Percentiles rank a stretch among this genome's conserved stretches.
These are phyloP conservation scores for Drosophila gaucha DNA, from an alignment of 2,888 invertebrate species.

Conservation along the genomic window DNA sequence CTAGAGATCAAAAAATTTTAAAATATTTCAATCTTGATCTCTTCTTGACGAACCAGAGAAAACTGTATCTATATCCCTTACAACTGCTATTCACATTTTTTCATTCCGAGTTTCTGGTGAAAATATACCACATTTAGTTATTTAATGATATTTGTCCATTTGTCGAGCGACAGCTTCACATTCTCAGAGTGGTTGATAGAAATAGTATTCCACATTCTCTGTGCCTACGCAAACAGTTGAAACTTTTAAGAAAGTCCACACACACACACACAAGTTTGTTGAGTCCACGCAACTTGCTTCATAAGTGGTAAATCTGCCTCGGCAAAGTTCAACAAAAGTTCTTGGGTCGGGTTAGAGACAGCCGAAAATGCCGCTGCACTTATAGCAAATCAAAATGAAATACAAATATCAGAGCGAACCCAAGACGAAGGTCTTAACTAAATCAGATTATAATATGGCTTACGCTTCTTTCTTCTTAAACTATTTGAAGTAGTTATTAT, in stretches of 20 bases:
- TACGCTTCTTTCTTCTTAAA: too few species aligned
- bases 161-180: not conserved
- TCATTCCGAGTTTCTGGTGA: too few species aligned
- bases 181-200: not conserved
- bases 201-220: constrained; percentile 2
- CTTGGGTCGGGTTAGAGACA: constrained; percentile 6
- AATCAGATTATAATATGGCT: constrained; percentile 13
- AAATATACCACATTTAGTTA: not conserved
- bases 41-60: too few species aligned
- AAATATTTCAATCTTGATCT: too few species aligned
- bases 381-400: constrained; percentile 23
- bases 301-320: constrained; percentile 34
- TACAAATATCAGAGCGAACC: constrained; percentile 17
- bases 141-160: not conserved
- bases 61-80: too few species aligned
- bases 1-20: too few species aligned
- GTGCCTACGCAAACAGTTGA: constrained; percentile 20
- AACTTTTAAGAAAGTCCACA: constrained; percentile 33
- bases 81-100: too few species aligned
- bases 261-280: constrained; percentile 11
- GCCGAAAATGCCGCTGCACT: constrained; percentile 24
- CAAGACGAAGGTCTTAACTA: not conserved
- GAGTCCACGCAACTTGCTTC: constrained; percentile 18
- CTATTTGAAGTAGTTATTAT: too few species aligned
- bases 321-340: constrained; percentile 39